These are phyloP conservation scores for Leucopsar rothschildi DNA, from an alignment of 2,113 vertebrate genomes.

Conservation along the genomic window DNA sequence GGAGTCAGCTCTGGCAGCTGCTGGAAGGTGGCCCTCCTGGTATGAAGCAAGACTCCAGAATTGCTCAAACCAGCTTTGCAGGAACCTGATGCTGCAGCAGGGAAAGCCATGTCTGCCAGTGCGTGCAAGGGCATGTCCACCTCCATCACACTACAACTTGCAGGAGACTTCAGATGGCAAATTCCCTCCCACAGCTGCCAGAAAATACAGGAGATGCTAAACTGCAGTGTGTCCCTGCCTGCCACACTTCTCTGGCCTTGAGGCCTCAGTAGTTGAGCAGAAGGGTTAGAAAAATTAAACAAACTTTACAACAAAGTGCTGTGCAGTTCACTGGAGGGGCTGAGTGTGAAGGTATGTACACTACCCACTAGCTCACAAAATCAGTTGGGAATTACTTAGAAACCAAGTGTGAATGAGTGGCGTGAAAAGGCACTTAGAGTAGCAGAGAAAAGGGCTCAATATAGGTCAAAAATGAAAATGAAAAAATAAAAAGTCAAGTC, in stretches of 20 bases:
- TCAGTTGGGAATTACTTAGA: constrained; percentile 39
- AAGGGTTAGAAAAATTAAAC: background rate
- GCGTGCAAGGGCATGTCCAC: background rate
- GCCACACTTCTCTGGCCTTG: fast-evolving
- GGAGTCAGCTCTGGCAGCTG: background rate
- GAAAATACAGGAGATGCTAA: background rate
- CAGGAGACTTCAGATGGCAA: background rate
- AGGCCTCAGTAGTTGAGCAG: background rate
- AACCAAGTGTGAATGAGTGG: background rate
- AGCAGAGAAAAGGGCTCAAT: background rate
- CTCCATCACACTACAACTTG: background rate
- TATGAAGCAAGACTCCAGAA: background rate
- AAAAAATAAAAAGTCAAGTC: background rate
- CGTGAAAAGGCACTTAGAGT: background rate
- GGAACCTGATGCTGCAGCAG: background rate
- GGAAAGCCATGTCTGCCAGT: background rate
- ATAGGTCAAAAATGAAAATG: background rate
- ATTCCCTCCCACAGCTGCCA: background rate
- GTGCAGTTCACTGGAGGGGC: background rate
- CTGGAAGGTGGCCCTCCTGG: background rate
- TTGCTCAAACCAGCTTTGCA: constrained; percentile 9
- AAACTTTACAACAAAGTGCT: background rate
- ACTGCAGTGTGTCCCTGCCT: background rate
- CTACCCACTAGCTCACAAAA: constrained; percentile 41
- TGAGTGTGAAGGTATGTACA: background rate